Conservation (phyloP, 2,888 invertebrate genomes). For the Pheosia tremula region DNA sequence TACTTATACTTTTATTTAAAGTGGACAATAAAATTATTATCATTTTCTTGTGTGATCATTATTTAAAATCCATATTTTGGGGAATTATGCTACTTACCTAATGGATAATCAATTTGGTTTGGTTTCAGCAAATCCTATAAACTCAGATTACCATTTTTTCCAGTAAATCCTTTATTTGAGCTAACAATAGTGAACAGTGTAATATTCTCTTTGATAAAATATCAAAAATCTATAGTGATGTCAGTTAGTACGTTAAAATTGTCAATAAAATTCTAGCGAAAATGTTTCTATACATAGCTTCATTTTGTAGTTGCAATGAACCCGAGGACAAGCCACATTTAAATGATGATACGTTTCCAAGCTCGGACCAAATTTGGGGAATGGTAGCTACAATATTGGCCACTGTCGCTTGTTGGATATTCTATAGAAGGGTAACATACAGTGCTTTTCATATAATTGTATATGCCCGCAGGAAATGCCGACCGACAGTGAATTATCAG, state of each 20-base stretch:
- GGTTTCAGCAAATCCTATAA: too few species aligned
- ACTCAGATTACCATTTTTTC: too few species aligned
- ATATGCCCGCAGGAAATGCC: background rate
- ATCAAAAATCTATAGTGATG: background rate
- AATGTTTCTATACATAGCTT: constrained; percentile 45
- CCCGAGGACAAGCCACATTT: constrained; percentile 37
- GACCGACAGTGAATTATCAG: too few species aligned
- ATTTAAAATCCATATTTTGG: too few species aligned
- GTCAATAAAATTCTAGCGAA: constrained; percentile 25
- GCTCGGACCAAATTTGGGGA: constrained; percentile 66
- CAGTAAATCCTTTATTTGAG: too few species aligned
- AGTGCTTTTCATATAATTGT: background rate
- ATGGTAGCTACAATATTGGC: constrained; percentile 67
- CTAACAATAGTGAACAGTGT: too few species aligned
- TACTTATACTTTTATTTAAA: too few species aligned
- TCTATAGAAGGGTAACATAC: constrained; percentile 57
- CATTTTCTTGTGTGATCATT: too few species aligned
- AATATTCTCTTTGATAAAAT: background rate
- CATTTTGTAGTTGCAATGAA: constrained; percentile 68
- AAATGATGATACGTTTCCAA: constrained; percentile 60
- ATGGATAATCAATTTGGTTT: too few species aligned
- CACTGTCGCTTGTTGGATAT: constrained; percentile 60
- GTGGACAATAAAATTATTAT: too few species aligned
- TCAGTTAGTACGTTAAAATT: constrained; percentile 26
- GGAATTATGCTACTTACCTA: too few species aligned